A percentile compares a stretch with the other conserved stretches of the same genome.
phyloP scores from a whole-genome alignment of 1,140 invertebrate species.

The Zophobas atratus region DNA sequence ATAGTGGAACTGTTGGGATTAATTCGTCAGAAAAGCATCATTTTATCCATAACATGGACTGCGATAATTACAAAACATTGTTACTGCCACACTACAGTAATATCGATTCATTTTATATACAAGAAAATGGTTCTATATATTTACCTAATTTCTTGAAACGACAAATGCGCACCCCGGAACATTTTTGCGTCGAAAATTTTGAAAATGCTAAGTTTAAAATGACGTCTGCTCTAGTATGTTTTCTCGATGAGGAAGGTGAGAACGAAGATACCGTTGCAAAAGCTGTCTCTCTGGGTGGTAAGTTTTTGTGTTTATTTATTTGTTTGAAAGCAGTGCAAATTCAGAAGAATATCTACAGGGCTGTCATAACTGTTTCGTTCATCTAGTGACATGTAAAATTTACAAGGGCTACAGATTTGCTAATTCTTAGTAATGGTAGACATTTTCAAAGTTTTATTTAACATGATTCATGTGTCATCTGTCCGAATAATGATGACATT shows the following conservation, averaged over 20 bases:
- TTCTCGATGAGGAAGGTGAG: background rate
- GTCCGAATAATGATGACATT: too few species aligned
- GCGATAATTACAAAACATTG: conserved; percentile 4
- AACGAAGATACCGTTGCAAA: background rate
- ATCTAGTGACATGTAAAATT: too few species aligned
- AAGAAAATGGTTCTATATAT: conserved; percentile 29
- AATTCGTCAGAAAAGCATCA: background rate
- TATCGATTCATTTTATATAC: conserved; percentile 28
- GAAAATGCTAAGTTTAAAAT: background rate
- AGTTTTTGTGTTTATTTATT: conserved; percentile 1
- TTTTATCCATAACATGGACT: conserved; percentile 11
- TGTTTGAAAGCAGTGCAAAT: too few species aligned
- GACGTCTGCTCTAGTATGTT: background rate
- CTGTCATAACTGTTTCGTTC: too few species aligned
- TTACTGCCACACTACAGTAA: background rate
- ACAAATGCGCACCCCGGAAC: conserved; percentile 1
- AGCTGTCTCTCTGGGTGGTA: background rate
- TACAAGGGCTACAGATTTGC: too few species aligned
- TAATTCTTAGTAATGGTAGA: too few species aligned
- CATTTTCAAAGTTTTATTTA: too few species aligned
- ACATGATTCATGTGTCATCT: too few species aligned
- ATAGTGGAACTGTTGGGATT: background rate
- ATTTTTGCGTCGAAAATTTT: conserved; percentile 22
- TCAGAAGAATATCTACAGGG: too few species aligned
- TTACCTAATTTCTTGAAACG: background rate